Conservation (phyloP, 2,797 vertebrate genomes). For the Sebastes vulpes region DNA sequence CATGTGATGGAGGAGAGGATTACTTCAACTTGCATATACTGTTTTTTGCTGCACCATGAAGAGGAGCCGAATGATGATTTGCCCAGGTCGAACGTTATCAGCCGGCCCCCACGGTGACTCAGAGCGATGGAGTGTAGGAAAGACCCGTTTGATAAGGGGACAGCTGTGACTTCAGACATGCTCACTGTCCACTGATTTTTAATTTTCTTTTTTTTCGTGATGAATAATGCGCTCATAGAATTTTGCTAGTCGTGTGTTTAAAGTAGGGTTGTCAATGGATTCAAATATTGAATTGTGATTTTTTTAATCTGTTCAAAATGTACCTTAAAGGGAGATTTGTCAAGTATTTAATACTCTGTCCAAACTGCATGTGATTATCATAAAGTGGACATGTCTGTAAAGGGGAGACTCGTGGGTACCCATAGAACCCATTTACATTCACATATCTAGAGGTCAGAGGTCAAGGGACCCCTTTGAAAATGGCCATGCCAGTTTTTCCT, state of each 20-base stretch:
- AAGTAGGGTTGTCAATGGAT: neutral
- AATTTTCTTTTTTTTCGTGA: neutral
- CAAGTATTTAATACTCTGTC: too few species aligned
- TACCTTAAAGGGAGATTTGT: too few species aligned
- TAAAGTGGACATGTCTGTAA: too few species aligned
- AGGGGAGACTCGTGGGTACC: too few species aligned
- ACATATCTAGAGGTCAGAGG: too few species aligned
- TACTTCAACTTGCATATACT: conserved; percentile 54
- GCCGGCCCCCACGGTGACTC: conserved; percentile 9
- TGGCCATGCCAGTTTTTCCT: too few species aligned
- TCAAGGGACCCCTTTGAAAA: too few species aligned
- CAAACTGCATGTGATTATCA: too few species aligned
- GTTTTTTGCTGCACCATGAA: conserved; percentile 54
- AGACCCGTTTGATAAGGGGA: conserved; percentile 5
- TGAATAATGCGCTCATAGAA: conserved; percentile 11
- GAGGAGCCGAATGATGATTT: conserved; percentile 46
- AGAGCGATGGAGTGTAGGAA: neutral
- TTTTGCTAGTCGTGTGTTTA: conserved; percentile 2
- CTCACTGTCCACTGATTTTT: neutral
- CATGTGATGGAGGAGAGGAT: conserved; percentile 75
- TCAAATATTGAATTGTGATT: too few species aligned
- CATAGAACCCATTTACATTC: too few species aligned
- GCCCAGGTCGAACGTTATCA: conserved; percentile 49
- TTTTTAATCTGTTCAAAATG: too few species aligned
- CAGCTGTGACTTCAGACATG: neutral